A percentile compares a stretch with the other conserved stretches of the same genome.
Conservation (phyloP, 2,797 vertebrate genomes). For the Threskiornis aethiopicus region DNA sequence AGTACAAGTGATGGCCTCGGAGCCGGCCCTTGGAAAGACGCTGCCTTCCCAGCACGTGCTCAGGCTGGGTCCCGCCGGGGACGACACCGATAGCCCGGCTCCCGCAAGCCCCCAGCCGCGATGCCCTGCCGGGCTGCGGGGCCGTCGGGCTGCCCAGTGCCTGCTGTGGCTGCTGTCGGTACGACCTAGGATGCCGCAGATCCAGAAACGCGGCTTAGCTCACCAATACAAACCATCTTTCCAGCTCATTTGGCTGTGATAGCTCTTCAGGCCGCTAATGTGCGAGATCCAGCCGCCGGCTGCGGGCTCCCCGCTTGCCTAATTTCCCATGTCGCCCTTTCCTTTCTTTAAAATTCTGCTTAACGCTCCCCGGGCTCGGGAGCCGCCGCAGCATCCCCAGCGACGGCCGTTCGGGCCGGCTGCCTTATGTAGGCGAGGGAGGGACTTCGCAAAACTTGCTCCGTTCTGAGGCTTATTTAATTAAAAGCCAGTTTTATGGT, state of each 20-base stretch:
- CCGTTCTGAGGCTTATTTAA: conserved; percentile 35
- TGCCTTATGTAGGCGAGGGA: background rate
- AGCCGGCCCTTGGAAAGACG: accelerated
- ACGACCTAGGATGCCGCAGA: accelerated
- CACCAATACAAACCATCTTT: background rate
- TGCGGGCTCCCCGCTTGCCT: background rate
- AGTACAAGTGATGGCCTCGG: background rate
- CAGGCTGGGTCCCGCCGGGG: accelerated
- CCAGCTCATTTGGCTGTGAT: accelerated
- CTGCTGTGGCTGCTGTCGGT: background rate
- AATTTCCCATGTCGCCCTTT: background rate
- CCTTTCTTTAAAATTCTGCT: background rate
- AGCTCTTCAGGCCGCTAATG: accelerated
- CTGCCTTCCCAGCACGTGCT: no score
- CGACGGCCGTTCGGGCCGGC: accelerated
- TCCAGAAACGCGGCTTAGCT: background rate
- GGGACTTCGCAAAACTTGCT: background rate
- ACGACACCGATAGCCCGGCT: accelerated
- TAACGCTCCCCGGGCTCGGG: accelerated
- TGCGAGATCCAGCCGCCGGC: accelerated
- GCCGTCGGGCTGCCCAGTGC: background rate
- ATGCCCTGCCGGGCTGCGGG: accelerated
- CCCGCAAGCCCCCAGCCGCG: accelerated
- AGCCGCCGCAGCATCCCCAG: accelerated
- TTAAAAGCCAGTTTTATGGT: conserved; percentile 66